phyloP scores from a whole-genome alignment of 2,888 invertebrate genomes.

The Eupithecia subfuscata region DNA sequence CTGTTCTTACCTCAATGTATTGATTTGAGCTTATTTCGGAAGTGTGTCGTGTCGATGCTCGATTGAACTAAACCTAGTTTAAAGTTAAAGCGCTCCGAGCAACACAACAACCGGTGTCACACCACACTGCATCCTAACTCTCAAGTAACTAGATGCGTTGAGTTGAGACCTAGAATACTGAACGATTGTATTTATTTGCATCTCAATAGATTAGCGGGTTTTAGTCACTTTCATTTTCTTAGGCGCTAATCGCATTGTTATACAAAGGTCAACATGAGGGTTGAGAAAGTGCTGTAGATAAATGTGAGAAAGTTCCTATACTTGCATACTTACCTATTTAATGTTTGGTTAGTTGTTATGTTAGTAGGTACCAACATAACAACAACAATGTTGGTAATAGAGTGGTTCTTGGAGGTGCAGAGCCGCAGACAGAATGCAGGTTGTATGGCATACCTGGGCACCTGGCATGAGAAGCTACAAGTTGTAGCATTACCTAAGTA shows the following conservation, averaged over 20 bases:
- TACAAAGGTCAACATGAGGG: conserved; percentile 37
- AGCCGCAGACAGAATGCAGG: background rate
- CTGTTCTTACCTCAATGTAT: conserved; percentile 12
- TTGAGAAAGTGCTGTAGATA: conserved; percentile 39
- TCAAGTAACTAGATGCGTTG: conserved; percentile 6
- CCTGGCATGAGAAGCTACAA: background rate
- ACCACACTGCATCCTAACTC: conserved; percentile 21
- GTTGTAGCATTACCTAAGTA: no score
- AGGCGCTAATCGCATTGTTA: conserved; percentile 43
- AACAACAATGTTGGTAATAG: background rate
- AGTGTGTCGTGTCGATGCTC: conserved; percentile 20
- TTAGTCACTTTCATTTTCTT: conserved; percentile 50
- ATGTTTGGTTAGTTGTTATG: background rate
- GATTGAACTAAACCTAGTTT: conserved; percentile 35
- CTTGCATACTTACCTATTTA: background rate
- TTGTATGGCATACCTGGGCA: background rate
- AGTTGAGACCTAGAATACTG: conserved; percentile 25
- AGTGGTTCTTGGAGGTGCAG: background rate
- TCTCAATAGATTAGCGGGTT: conserved; percentile 19
- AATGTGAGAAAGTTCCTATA: conserved; percentile 27
- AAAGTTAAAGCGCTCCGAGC: conserved; percentile 6
- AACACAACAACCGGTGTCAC: conserved; percentile 21
- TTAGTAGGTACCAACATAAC: background rate
- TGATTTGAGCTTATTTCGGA: conserved; percentile 8
- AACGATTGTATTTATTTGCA: conserved; percentile 23